These are phyloP conservation scores for Cryptops parisi DNA, from an alignment of 2,888 invertebrate species.

Conservation along the genomic window DNA sequence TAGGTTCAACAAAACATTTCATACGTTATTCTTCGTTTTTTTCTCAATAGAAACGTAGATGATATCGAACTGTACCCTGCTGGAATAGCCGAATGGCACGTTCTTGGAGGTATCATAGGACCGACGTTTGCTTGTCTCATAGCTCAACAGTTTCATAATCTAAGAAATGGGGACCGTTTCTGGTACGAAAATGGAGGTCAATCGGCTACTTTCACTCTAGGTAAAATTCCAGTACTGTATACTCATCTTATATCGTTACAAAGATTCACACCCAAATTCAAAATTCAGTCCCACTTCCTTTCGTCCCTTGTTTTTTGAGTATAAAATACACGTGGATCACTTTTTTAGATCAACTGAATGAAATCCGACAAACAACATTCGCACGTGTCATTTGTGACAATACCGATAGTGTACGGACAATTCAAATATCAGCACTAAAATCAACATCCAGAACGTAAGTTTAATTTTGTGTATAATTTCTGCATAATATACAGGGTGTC, in stretches of 20 bases:
- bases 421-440: constrained; percentile 41
- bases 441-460: constrained; percentile 4
- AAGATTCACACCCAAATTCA: too few relatives aligned
- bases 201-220: constrained; percentile 21
- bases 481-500: too few relatives aligned
- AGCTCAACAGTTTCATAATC: constrained; percentile 26
- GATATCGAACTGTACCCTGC: constrained; percentile 30
- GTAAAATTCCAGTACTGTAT: too few relatives aligned
- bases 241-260: too few relatives aligned
- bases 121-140: constrained; percentile 29
- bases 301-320: neutral
- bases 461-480: too few relatives aligned
- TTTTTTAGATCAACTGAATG: constrained; percentile 56
- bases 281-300: too few relatives aligned
- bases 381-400: constrained; percentile 80
- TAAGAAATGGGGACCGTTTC: constrained; percentile 28
- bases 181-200: constrained; percentile 28
- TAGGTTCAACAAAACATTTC: neutral
- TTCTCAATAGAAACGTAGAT: constrained; percentile 25
- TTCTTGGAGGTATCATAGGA: constrained; percentile 27
- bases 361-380: constrained; percentile 63
- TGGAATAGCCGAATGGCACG: constrained; percentile 26
- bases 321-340: too few relatives aligned
- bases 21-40: neutral
- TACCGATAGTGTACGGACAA: constrained; percentile 77